phyloP scores from a whole-genome alignment of 2,797 vertebrate genomes.

The Pagetopsis macropterus region DNA sequence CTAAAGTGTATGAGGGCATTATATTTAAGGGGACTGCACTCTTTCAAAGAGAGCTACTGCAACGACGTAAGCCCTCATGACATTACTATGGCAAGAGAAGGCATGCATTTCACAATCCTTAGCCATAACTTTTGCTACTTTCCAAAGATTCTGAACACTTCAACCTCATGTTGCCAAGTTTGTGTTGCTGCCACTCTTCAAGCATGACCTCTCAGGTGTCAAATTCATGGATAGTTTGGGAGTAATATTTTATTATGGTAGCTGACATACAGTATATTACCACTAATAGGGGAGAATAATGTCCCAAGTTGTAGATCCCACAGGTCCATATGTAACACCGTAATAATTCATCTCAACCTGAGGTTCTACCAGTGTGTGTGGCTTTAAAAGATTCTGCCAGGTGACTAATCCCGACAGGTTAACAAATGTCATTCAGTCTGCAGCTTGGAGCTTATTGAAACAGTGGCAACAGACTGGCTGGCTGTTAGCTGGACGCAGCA shows the following conservation, averaged over 20 bases:
- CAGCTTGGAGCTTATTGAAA: conserved; percentile 51
- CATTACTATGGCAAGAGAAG: conserved; percentile 52
- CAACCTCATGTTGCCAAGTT: conserved; percentile 20
- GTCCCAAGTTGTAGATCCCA: conserved; percentile 42
- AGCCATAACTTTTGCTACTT: conserved; percentile 29
- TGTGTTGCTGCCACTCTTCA: conserved; percentile 17
- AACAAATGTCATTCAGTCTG: conserved; percentile 74
- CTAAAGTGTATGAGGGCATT: conserved; percentile 71
- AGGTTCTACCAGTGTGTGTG: conserved; percentile 59
- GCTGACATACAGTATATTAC: conserved; percentile 49
- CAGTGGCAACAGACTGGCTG: conserved; percentile 63
- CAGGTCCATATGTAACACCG: conserved; percentile 40
- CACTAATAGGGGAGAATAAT: conserved; percentile 47
- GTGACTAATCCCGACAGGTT: conserved; percentile 70
- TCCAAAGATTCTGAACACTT: conserved; percentile 27
- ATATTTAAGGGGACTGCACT: conserved; percentile 60
- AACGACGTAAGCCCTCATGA: conserved; percentile 47
- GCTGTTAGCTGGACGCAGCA: conserved; percentile 52
- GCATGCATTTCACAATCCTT: conserved; percentile 32
- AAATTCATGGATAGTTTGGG: conserved; percentile 39
- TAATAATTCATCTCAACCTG: conserved; percentile 60
- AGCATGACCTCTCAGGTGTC: conserved; percentile 39
- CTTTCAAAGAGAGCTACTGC: conserved; percentile 57
- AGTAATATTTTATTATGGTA: conserved; percentile 52
- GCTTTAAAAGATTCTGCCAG: conserved; percentile 61